Base-by-base conservation (phyloP, 92 coral and sea anemone genomes). In the Zoanthus sansibaricus region DNA sequence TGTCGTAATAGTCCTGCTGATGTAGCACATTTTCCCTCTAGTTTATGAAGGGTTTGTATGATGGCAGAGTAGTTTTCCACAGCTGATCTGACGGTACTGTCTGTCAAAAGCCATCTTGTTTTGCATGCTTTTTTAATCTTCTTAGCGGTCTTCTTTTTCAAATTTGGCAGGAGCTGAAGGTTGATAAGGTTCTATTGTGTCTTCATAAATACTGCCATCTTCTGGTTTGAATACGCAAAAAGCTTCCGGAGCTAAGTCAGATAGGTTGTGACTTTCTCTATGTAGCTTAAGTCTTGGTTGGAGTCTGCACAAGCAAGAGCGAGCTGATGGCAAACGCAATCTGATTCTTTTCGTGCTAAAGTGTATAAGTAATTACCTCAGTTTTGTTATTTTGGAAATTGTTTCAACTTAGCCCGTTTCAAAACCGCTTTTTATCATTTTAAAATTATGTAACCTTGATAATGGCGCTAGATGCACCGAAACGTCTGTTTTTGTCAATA, bases 241-340 rank as follows among this genome's bases (percentile, higher is more conserved):
- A 89, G 92, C 56, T 89, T 89, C 92, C 92, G 84, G 9, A 89
- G 92, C 52, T 89, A 89, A 31, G 86, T 89, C 92, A 89, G 20
- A 44, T 89, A 89, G 71, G 67, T 30, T 84, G 88, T 84, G 25
- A 84, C 89, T 66, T 89, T 89, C 89, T 85, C 92, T 85, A 89
- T 89, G 72, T 89, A 85, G 59, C 72, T 85, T 45, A 89, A 71
- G 47, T 89, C 92, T 25, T 56, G 17, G 92, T 89, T 84, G 46
- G 86, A 89, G 62, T 89, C 92, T 86, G 89, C 89, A 89, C 92
- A 89, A 20, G 92, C 92, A 9, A 89, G 74, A 11, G 92, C 83
- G 54, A 89, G 37, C 75, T 76, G 89, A 89, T 84, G 90, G 78
- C 90, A 87, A 87, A 25, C 25, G 25, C 25, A 25, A 25, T 25